Conservation (phyloP, 1,140 invertebrate species). For the Teleogryllus occipitalis region DNA sequence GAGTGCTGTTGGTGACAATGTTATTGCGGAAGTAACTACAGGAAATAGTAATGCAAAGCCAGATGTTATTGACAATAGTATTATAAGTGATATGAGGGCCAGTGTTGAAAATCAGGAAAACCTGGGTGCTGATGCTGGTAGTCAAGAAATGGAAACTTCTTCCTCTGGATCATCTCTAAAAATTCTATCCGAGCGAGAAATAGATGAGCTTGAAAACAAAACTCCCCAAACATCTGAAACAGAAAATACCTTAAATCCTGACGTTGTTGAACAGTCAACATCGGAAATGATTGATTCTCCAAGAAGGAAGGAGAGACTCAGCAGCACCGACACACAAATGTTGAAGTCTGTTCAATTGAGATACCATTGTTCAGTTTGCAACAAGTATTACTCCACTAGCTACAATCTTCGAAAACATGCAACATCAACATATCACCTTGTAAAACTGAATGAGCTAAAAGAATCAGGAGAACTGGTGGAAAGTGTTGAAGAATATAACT, state of each 20-base stretch:
- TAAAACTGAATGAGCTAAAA: not conserved
- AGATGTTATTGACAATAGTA: too few relatives aligned
- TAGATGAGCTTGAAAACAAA: too few relatives aligned
- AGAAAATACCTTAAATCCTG: too few relatives aligned
- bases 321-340: too few relatives aligned
- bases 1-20: not conserved
- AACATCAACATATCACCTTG: not conserved
- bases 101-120: not conserved
- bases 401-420: conserved; percentile 18
- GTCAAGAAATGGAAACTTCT: not conserved
- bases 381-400: conserved; percentile 12
- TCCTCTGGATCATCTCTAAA: not conserved
- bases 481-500: not conserved
- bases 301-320: too few relatives aligned
- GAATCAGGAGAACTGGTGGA: not conserved
- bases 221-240: too few relatives aligned
- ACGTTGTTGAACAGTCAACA: too few relatives aligned
- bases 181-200: too few relatives aligned
- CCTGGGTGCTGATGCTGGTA: not conserved
- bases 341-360: not conserved
- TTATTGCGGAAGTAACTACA: not conserved
- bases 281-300: too few relatives aligned
- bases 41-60: not conserved
- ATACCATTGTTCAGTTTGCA: conserved; percentile 10
- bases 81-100: not conserved